phyloP scores from a whole-genome alignment of 2,797 vertebrate species.

The Halcyon chelicuti region DNA sequence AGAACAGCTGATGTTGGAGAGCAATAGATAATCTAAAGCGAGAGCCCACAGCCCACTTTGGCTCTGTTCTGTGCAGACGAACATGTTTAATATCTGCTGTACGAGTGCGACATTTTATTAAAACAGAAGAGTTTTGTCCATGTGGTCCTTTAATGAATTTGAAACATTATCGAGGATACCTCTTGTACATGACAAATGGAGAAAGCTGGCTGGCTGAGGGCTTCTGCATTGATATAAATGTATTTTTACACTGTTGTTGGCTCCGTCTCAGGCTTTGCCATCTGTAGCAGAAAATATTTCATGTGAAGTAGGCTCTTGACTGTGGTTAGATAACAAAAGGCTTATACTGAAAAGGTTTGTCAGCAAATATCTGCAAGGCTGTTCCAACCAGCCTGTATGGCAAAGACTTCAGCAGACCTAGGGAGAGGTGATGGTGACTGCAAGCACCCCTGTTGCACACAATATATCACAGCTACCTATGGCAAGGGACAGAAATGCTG shows the following conservation, averaged over 20 bases:
- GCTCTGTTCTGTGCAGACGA: neutral
- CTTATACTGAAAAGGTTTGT: conserved; percentile 42
- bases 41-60: neutral
- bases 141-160: neutral
- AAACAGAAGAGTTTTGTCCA: neutral
- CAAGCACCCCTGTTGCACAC: neutral
- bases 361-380: conserved; percentile 35
- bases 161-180: neutral
- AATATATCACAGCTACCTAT: neutral
- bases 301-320: conserved; percentile 42
- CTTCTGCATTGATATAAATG: neutral
- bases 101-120: neutral
- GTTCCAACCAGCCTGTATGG: neutral
- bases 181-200: neutral
- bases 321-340: conserved; percentile 37
- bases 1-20: neutral
- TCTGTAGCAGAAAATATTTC: conserved; percentile 62
- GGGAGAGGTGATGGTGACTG: neutral
- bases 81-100: neutral
- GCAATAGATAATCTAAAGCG: neutral
- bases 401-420: neutral
- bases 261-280: conserved; percentile 38
- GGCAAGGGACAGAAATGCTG: neutral
- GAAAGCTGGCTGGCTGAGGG: neutral
- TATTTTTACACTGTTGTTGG: conserved; percentile 46